Evolutionary conservation across 30 jellyfish, hydroid and myxozoan genomes (phyloP).

Genomic region (Rhopilema esculentum): DNA sequence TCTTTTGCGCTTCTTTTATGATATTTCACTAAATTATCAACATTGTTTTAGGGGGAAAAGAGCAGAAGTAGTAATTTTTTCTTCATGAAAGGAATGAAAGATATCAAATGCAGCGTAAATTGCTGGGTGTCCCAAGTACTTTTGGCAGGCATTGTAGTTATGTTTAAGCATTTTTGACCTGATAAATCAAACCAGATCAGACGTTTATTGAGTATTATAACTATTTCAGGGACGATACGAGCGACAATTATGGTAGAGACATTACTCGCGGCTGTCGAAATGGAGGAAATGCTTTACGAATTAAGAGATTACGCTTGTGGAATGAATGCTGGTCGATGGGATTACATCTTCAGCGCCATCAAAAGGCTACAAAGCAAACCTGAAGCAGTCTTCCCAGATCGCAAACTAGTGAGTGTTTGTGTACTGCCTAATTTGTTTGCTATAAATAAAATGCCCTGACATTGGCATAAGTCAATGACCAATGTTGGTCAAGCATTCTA

Average conservation of each 20-base stretch:
- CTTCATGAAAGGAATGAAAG: no score
- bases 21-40: no score
- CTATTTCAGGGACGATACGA: slow-evolving; percentile 73
- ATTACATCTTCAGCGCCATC: slow-evolving; percentile 90
- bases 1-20: no score
- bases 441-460: background rate
- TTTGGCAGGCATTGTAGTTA: no score
- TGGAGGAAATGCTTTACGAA: slow-evolving; percentile 97
- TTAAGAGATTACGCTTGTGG: slow-evolving; percentile 89
- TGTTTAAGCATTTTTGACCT: no score
- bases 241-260: slow-evolving; percentile 96
- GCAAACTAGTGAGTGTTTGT: slow-evolving; percentile 74
- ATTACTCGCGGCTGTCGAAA: slow-evolving; percentile 80
- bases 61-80: no score
- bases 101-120: no score
- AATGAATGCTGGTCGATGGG: slow-evolving; percentile 99
- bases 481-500: no score
- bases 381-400: slow-evolving; percentile 85
- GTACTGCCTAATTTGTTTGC: background rate
- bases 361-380: slow-evolving; percentile 80
- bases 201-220: background rate
- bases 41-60: no score
- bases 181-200: background rate
- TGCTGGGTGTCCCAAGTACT: no score
- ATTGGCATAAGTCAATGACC: no score